Base-by-base conservation (phyloP, 2,888 invertebrate species). In the Hydraecia micacea region DNA sequence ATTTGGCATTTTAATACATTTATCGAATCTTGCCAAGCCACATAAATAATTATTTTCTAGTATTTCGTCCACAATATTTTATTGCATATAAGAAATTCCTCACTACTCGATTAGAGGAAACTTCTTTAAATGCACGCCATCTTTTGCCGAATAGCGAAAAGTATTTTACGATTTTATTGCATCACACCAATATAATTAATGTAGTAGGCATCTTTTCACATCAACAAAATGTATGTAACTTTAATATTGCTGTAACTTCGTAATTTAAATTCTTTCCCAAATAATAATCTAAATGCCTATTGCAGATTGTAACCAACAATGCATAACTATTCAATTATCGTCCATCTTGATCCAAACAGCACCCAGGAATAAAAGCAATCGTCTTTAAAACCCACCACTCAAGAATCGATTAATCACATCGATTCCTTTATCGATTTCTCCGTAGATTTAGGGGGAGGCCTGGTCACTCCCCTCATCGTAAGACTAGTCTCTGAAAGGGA, bases 401-500 rank as follows among this genome's bases (percentile, higher is more conserved):
- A 13, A 52, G 46, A 55, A 66, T 77, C 55, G 65, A 82, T 63
- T 36, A 32, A 32, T 46, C 39, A 65, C 42, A 49, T 42, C 74
- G 69, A 73, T 55, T 39, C 1, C 7, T 77, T n/a, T 25, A 18
- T 66, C 28, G 58, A 42, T 58, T 36, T 49, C 28, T 55, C 13
- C 13, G 55, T 46, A 60, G 42, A 49, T 46, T 71, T 80, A 82
- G 58, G 77, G 85, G 83, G 73, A 80, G 75, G 80, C 66, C 28
- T 75, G 55, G 66, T 60, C 68, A 36, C 69, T 81, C 81, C 80
- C 80, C 83, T 79, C 79, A 18, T 69, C 83, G 60, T 67, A 75
- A 28, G 74, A 84, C 89, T 95, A 97, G 90, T 96, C 96, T 2
- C 96, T 92, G 88, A 97, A 97, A 0, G 97, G 97, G 90, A 97